phyloP scores from a whole-genome alignment of 2,113 vertebrate genomes.

The Paramormyrops kingsleyae region DNA sequence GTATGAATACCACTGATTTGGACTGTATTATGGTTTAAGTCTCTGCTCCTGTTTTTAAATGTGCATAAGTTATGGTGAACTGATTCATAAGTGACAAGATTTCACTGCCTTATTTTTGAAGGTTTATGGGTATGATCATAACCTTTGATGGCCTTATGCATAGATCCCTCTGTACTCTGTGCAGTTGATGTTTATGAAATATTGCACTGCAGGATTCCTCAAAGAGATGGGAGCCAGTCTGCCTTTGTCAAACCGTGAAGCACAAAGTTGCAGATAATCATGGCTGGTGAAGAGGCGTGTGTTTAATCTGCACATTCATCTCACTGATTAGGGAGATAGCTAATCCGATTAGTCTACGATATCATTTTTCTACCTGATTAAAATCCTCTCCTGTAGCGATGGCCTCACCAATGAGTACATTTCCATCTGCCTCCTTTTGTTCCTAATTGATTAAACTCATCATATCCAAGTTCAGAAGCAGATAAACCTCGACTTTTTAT shows the following conservation, averaged over 20 bases:
- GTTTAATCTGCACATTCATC: not conserved
- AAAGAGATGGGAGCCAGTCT: not conserved
- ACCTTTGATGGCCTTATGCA: not conserved
- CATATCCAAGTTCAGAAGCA: not conserved
- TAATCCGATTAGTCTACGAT: not conserved
- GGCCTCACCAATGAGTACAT: not conserved
- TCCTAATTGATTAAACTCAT: constrained; percentile 4
- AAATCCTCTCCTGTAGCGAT: not conserved
- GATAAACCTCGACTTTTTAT: not conserved
- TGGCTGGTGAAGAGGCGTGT: not conserved
- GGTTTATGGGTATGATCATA: not conserved
- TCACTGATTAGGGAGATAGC: not conserved
- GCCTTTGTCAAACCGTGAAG: not conserved
- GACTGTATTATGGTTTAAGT: not conserved
- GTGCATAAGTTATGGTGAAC: not conserved
- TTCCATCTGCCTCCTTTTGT: not conserved
- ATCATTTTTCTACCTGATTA: not conserved
- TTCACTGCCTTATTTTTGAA: not conserved
- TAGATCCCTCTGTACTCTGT: not conserved
- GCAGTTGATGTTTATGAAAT: not conserved
- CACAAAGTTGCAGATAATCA: not conserved
- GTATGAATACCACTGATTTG: not conserved
- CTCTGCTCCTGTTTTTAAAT: not conserved
- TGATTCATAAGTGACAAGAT: not conserved
- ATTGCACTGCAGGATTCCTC: not conserved